These are phyloP conservation scores for Myotis planiceps DNA, from an alignment of 2,797 vertebrate genomes.

Conservation along the genomic window DNA sequence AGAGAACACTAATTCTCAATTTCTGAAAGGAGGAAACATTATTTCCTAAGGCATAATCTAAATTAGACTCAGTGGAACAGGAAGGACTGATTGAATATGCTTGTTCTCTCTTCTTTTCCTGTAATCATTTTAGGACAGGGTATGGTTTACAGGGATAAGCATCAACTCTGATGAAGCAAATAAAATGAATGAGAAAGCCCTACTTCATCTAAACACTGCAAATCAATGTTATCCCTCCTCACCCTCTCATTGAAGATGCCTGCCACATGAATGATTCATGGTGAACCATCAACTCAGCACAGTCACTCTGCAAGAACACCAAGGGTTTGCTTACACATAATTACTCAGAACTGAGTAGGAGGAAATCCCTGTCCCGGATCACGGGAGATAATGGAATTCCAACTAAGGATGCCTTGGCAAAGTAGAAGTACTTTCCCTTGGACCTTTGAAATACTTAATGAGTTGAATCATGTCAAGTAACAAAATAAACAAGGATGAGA, in stretches of 20 bases:
- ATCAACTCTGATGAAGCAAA: slow-evolving; percentile 75
- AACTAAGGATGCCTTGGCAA: slow-evolving; percentile 80
- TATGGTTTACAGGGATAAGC: slow-evolving; percentile 70
- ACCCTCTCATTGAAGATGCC: slow-evolving; percentile 50
- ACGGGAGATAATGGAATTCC: slow-evolving; percentile 80
- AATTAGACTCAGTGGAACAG: slow-evolving; percentile 29
- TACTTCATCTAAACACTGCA: slow-evolving; percentile 66
- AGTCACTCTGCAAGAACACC: slow-evolving; percentile 84
- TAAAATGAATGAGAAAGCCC: slow-evolving; percentile 71
- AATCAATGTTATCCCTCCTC: slow-evolving; percentile 55
- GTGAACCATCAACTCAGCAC: slow-evolving; percentile 68
- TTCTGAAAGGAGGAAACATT: neutral
- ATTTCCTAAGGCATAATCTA: slow-evolving; percentile 39
- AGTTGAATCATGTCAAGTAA: slow-evolving; percentile 83
- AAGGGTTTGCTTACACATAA: slow-evolving; percentile 80
- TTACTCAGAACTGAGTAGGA: slow-evolving; percentile 86
- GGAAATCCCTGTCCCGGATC: slow-evolving; percentile 83
- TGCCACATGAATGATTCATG: slow-evolving; percentile 82
- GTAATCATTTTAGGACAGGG: slow-evolving; percentile 67
- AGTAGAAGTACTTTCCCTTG: slow-evolving; percentile 80
- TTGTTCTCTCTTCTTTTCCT: slow-evolving; percentile 68
- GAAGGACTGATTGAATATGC: slow-evolving; percentile 60
- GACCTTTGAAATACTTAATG: slow-evolving; percentile 82
- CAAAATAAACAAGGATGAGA: slow-evolving; percentile 82
- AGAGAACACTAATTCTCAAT: neutral